Base-by-base conservation (phyloP, 2,888 invertebrate species). In the Agrotis clavis region DNA sequence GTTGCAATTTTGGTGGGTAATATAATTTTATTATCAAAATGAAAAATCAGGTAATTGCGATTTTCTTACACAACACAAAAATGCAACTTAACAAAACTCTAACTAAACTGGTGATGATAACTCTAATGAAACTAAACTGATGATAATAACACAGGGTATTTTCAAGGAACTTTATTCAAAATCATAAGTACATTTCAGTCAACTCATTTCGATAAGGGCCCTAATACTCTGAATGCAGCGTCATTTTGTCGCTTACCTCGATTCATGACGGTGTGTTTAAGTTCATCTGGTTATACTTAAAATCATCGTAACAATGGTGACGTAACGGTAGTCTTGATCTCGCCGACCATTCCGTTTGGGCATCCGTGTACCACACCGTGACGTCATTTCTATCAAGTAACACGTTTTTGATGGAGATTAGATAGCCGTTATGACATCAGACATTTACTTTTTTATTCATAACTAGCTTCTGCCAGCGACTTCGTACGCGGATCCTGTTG, bases 261-360 rank as follows among this genome's bases (percentile, higher is more conserved):
- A 14, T n/a, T 4, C 16, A 45, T 21, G n/a, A 67, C n/a, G 11
- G 7, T 57, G 50, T 50, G 50, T 57, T 77, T 56, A 57, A 57
- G 1, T 56, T 18, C 69, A n/a, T 14, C 21, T 51, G 57, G 70
- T 14, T 47, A 14, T 19, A 50, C 53, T 35, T 30, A 53, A 47
- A 25, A 48, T 19, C 57, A 47, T 35, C 50, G 78, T 63, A 66
- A 78, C 57, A 67, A 67, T 62, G 13, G 64, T 77, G 73, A 74
- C 77, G 41, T 75, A 64, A 70, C 57, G 25, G n/a, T 50, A 66
- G 71, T 74, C 62, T 79, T 77, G 61, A 66, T 59, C 53, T 73
- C 80, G 71, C 48, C 69, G 62, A 45, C 13, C 50, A 41, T 82
- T 86, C 85, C 80, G 77, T 73, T 76, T 85, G 60, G 67, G 66